These are phyloP conservation scores for Brachionus koreanus DNA, from an alignment of 1,140 invertebrate species.

Conservation along the genomic window DNA sequence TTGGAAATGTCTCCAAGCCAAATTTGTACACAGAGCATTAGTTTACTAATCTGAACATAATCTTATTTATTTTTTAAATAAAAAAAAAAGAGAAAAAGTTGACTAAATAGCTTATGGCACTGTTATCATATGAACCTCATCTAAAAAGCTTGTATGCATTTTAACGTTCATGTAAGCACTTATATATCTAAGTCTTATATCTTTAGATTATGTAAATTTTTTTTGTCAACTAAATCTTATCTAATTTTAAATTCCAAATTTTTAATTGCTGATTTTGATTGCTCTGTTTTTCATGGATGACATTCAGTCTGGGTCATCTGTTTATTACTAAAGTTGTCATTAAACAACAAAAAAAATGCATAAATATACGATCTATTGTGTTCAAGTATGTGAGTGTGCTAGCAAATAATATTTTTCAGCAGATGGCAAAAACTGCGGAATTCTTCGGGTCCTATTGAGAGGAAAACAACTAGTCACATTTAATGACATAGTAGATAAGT, in stretches of 20 bases:
- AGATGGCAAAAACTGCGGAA: not conserved
- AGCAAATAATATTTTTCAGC: not conserved
- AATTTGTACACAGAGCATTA: not conserved
- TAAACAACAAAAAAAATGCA: not conserved
- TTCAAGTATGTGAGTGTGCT: not conserved
- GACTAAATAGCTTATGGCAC: conserved; percentile 14
- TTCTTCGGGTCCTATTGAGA: not conserved
- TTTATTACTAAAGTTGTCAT: not conserved
- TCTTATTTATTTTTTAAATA: conserved; percentile 13
- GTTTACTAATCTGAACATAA: conserved; percentile 31
- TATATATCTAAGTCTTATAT: conserved; percentile 2
- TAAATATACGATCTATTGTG: not conserved
- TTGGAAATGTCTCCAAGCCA: conserved; percentile 4
- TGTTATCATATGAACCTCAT: conserved; percentile 25
- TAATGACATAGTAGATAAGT: not conserved
- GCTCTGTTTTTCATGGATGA: not conserved
- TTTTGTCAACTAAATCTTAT: not conserved
- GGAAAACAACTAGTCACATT: not conserved
- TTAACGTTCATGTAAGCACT: conserved; percentile 32
- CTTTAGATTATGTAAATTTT: not conserved
- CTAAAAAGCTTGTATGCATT: conserved; percentile 1
- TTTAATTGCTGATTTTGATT: not conserved
- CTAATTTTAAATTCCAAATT: conserved; percentile 1
- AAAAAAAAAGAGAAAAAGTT: not conserved
- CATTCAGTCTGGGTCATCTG: not conserved